Base-by-base conservation (phyloP, 35 echinoderm and acorn worm genomes). In the Diadema setosum region DNA sequence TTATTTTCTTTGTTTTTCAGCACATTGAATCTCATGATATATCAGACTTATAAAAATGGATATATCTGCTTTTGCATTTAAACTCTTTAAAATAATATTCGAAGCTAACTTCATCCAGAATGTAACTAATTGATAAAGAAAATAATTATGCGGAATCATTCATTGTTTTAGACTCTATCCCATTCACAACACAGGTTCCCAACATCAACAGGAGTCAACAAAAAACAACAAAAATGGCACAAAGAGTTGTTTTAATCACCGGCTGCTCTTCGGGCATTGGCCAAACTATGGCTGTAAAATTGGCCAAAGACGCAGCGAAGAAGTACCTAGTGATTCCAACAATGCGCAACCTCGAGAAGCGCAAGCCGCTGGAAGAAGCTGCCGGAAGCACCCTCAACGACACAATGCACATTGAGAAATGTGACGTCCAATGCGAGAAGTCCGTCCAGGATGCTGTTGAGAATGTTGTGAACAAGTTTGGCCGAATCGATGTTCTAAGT, bases 401-500 rank as follows among this genome's bases (percentile, higher is more conserved):
- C 24, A 82, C 91, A 0, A 43, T 93, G 1, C 89, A 84, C 76
- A 84, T 93, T 58, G 36, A 65, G 14, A 41, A 89, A 83, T 81
- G 88, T 27, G 91, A 93, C 75, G 86, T 93, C 16, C 43, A 60
- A 16, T 84, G 80, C 18, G 59, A 93, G 18, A 46, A 46, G 27
- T 83, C 91, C 25, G 81, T 93, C 14, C 7, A 24, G 27, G 73
- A 58, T 14, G 52, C 65, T 15, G 75, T 93, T 25, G 58, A 89
- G 6, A 65, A 88, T 74, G 75, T 87, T 12, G 26, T 88, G 18
- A 45, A 69, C 40, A 35, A 78, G 42, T 63, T 89, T 45, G 80
- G 86, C 24, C 29, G 63, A n/a, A 93, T 93, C 30, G 91, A 93
- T 40, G 20, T 93, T 20, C 61, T 93, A 3, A 65, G 91, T 93